Conservation (phyloP, 2,113 vertebrate genomes). For the Gymnobelideus leadbeateri region DNA sequence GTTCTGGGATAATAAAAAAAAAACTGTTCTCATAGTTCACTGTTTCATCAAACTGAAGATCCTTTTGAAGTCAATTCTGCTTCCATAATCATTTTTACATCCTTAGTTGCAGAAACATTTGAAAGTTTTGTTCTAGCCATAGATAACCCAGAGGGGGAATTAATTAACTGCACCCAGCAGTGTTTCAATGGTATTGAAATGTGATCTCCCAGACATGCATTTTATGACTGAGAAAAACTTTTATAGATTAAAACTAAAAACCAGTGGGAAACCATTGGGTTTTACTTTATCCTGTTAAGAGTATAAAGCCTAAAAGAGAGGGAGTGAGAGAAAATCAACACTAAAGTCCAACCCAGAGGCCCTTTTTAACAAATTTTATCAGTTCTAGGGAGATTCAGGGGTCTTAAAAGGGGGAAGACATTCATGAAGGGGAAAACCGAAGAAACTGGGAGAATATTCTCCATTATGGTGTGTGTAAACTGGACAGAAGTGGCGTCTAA, state of each 20-base stretch:
- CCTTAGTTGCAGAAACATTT: background rate
- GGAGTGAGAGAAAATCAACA: background rate
- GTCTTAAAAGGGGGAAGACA: background rate
- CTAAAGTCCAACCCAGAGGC: background rate
- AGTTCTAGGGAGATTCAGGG: background rate
- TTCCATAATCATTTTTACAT: background rate
- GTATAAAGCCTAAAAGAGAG: background rate
- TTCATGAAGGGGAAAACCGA: background rate
- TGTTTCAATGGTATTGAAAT: background rate
- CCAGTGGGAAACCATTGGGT: slow-evolving; percentile 38
- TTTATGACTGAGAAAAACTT: background rate
- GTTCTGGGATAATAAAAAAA: slow-evolving; percentile 32
- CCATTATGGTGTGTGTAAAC: background rate
- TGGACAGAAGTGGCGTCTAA: too few relatives aligned
- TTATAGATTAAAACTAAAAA: slow-evolving; percentile 12
- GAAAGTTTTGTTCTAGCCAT: background rate
- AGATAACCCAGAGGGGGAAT: background rate
- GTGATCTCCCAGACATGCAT: background rate
- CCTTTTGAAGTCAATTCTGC: background rate
- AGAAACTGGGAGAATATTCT: background rate
- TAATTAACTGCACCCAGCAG: background rate
- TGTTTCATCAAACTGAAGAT: background rate
- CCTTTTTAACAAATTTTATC: background rate
- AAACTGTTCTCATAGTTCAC: background rate
- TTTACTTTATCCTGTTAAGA: slow-evolving; percentile 3